Base-by-base conservation (phyloP, 92 coral and sea anemone species). In the Actinostola sp. region DNA sequence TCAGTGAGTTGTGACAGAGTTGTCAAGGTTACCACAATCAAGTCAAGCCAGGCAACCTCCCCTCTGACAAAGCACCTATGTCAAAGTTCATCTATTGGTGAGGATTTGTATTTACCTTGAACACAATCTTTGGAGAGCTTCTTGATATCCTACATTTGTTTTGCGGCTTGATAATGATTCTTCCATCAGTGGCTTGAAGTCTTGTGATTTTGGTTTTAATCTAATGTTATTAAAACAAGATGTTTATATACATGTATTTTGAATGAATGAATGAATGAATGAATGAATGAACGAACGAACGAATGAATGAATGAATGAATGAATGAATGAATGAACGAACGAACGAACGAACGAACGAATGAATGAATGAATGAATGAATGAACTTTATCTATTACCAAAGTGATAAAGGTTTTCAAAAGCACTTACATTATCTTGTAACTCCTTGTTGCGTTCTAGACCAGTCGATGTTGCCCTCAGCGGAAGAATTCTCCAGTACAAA, bases 401-500 rank as follows among this genome's bases (percentile, higher is more conserved):
- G 21, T 4, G 21, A 51, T 51, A 51, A 17, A 51, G 58, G 21
- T 51, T 8, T 24, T n/a, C n/a, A n/a, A n/a, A n/a, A n/a, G 16
- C 0, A 30, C 74, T 50, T 13, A 68, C 74, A 36, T 51, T 56
- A 51, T 68, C 56, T 32, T 51, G 39, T 45, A 71, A 1, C 39
- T 56, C 67, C 27, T 38, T 49, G 30, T 71, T 71, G 42, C 31
- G 67, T 13, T 60, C 77, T 17, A 71, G 67, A 57, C 77, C 77
- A 25, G 66, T 71, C 10, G 66, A 56, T 34, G 62, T 68, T 68
- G 72, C 3, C 21, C 38, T 44, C 24, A 56, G 34, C 0, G 74
- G 74, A 32, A 68, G 33, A 51, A 68, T 68, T 32, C 70, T 73
- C 79, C 79, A 73, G 31, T 60, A 57, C 53, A 27, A n/a, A 25